Evolutionary conservation across 2,113 vertebrate species (phyloP).

Genomic region (Dicaeum eximium): DNA sequence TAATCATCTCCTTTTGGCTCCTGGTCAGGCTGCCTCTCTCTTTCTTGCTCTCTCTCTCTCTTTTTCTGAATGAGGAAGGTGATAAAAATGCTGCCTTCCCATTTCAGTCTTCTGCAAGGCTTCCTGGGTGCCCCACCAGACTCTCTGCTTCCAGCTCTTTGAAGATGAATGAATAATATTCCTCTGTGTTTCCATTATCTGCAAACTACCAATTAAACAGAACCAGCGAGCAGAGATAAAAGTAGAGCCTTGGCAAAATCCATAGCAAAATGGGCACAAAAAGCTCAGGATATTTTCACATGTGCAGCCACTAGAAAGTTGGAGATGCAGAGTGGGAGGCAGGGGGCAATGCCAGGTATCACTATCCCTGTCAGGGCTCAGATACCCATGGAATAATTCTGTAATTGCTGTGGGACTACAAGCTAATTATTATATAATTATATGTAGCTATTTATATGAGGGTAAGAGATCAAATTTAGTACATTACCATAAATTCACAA

Average conservation of each 20-base stretch:
- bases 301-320: not conserved
- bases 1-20: conserved; percentile 58
- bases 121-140: conserved; percentile 21
- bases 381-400: not conserved
- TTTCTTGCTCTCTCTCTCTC: not conserved
- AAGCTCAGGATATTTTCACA: not conserved
- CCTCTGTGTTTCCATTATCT: conserved; percentile 11
- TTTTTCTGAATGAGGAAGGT: conserved; percentile 32
- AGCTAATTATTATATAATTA: conserved; percentile 36
- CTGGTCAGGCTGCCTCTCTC: conserved; percentile 18
- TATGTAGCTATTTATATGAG: not conserved
- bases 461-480: conserved; percentile 29
- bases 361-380: not conserved
- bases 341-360: not conserved
- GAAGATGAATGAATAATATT: conserved; percentile 17
- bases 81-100: not conserved
- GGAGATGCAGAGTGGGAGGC: not conserved
- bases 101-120: not conserved
- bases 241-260: not conserved
- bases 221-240: not conserved
- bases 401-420: not conserved
- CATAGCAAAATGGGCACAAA: rapidly evolving
- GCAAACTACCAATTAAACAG: conserved; percentile 20
- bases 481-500: conserved; percentile 41
- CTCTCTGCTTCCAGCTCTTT: conserved; percentile 7